phyloP scores from a whole-genome alignment of 2,797 vertebrate species.

The Anisognathus igniventris region DNA sequence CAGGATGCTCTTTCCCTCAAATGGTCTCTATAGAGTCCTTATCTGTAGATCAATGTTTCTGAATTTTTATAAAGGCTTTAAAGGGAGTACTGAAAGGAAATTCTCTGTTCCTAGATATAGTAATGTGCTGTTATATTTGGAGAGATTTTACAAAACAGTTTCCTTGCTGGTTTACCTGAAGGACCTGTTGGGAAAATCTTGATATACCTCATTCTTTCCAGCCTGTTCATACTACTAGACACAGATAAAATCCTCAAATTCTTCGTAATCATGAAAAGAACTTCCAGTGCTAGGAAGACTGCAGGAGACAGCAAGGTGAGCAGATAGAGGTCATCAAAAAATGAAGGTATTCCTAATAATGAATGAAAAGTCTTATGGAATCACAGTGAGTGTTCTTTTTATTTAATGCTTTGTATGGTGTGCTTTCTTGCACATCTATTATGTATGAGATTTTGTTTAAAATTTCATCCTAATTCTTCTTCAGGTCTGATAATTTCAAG shows the following conservation, averaged over 20 bases:
- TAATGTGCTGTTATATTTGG: background rate
- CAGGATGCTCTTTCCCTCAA: background rate
- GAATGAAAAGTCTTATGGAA: background rate
- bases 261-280: background rate
- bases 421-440: background rate
- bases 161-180: background rate
- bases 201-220: background rate
- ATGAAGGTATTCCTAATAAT: background rate
- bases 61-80: background rate
- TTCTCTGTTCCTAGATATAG: background rate
- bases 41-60: background rate
- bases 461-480: background rate
- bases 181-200: background rate
- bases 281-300: background rate
- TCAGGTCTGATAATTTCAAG: background rate
- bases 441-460: background rate
- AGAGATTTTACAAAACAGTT: background rate
- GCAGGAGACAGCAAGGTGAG: background rate
- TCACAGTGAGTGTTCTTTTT: background rate
- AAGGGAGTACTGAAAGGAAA: background rate
- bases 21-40: background rate
- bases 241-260: background rate
- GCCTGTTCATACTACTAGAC: background rate
- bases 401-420: background rate
- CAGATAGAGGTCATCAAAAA: background rate